These are phyloP conservation scores for Thryonomys swinderianus DNA, from an alignment of 2,113 vertebrate genomes.

Conservation along the genomic window DNA sequence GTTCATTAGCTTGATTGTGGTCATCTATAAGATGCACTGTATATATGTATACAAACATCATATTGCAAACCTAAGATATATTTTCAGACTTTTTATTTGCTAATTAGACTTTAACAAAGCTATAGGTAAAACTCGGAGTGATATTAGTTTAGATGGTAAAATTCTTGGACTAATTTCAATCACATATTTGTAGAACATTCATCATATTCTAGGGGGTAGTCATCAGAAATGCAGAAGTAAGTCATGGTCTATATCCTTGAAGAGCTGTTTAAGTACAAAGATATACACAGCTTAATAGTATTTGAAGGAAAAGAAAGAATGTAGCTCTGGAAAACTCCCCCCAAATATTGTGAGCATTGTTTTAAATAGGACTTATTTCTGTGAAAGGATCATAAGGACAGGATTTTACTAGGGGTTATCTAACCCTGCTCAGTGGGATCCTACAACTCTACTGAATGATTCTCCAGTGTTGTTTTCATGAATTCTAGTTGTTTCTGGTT, in stretches of 20 bases:
- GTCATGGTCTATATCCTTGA: not conserved
- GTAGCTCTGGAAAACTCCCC: not conserved
- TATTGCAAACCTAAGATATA: not conserved
- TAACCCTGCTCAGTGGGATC: not conserved
- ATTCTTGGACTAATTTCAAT: slow-evolving; percentile 12
- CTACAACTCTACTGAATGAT: not conserved
- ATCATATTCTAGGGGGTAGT: not conserved
- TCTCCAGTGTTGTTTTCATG: not conserved
- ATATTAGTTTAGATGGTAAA: not conserved
- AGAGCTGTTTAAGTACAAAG: not conserved
- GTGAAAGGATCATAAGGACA: not conserved
- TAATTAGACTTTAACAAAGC: not conserved
- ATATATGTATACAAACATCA: not conserved
- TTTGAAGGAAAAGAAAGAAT: slow-evolving; percentile 19
- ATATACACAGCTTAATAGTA: not conserved
- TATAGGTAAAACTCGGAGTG: not conserved
- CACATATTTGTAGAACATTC: slow-evolving; percentile 14
- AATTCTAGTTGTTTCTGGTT: not conserved
- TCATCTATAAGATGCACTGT: not conserved
- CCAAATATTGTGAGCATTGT: not conserved
- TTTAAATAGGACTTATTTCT: slow-evolving; percentile 34
- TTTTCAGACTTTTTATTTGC: not conserved
- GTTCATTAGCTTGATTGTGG: not conserved
- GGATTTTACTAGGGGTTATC: not conserved
- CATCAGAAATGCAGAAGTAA: not conserved